Conservation (phyloP, 1,140 invertebrate species). For the Plectrocnemia conspersa region DNA sequence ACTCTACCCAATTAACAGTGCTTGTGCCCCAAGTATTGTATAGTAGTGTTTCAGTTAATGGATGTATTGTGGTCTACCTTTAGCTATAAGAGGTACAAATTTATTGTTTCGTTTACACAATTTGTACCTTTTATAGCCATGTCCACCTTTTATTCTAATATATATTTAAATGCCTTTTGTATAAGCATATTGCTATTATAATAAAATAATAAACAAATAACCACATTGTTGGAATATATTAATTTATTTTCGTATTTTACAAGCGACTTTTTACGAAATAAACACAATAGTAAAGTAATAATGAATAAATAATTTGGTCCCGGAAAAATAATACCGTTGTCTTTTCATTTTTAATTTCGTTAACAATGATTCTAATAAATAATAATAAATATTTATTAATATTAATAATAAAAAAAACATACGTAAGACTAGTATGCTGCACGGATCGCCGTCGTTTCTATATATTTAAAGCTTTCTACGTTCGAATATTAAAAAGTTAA, state of each 20-base stretch:
- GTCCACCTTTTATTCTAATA: too few species aligned
- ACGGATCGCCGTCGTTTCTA: not conserved
- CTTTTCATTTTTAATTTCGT: slow-evolving; percentile 1
- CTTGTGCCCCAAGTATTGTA: too few species aligned
- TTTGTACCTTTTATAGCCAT: too few species aligned
- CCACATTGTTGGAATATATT: slow-evolving; percentile 30
- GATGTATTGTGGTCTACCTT: too few species aligned
- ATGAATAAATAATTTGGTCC: slow-evolving; percentile 33
- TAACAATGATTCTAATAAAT: slow-evolving; percentile 14
- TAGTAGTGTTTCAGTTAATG: too few species aligned
- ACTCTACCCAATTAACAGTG: too few species aligned
- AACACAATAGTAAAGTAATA: slow-evolving; percentile 2
- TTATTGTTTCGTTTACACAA: too few species aligned
- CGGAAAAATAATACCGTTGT: slow-evolving; percentile 23
- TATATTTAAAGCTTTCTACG: not conserved
- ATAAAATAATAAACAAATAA: slow-evolving; percentile 12
- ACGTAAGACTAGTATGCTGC: slow-evolving; percentile 12
- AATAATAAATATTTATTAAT: slow-evolving; percentile 13
- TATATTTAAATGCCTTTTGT: too few species aligned
- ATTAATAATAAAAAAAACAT: slow-evolving; percentile 6
- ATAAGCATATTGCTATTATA: too few species aligned
- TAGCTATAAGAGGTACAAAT: too few species aligned
- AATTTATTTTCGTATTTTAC: slow-evolving; percentile 31
- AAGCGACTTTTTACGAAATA: slow-evolving; percentile 19
- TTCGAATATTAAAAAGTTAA: slow-evolving; percentile 5